phyloP scores from a whole-genome alignment of 2,113 vertebrate species.

The Picathartes gymnocephalus region DNA sequence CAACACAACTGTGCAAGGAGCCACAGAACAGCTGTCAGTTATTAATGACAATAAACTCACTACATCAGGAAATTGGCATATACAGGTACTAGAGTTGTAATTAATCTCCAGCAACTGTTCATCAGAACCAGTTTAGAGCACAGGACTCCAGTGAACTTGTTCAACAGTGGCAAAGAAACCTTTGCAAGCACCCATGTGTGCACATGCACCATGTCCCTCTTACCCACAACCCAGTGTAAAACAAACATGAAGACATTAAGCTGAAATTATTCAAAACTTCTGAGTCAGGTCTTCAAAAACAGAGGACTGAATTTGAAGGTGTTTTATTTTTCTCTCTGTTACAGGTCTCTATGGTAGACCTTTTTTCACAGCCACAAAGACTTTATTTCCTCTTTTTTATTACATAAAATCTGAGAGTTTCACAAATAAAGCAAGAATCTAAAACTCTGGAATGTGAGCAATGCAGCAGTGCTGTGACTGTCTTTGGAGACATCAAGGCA shows the following conservation, averaged over 20 bases:
- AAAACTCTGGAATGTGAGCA: not conserved
- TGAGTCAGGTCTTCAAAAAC: not conserved
- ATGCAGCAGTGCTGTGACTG: not conserved
- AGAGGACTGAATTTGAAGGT: not conserved
- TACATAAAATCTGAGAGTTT: not conserved
- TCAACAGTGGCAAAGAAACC: not conserved
- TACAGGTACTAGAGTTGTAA: not conserved
- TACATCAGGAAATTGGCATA: not conserved
- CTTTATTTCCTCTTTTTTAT: not conserved
- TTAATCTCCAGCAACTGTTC: not conserved
- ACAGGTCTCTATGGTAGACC: not conserved
- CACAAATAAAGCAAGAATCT: not conserved
- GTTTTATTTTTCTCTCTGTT: not conserved
- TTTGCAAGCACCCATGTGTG: not conserved
- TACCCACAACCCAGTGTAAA: not conserved
- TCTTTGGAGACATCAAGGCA: not conserved
- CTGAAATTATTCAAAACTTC: not conserved
- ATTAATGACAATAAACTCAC: not conserved
- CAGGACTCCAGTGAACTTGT: not conserved
- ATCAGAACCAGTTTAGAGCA: not conserved
- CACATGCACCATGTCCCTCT: not conserved
- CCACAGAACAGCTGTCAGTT: not conserved
- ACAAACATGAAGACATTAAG: not conserved
- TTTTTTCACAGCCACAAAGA: not conserved
- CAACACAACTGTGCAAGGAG: not conserved